Conservation (phyloP, 2,888 invertebrate species). For the Aproaerema taeniolella region DNA sequence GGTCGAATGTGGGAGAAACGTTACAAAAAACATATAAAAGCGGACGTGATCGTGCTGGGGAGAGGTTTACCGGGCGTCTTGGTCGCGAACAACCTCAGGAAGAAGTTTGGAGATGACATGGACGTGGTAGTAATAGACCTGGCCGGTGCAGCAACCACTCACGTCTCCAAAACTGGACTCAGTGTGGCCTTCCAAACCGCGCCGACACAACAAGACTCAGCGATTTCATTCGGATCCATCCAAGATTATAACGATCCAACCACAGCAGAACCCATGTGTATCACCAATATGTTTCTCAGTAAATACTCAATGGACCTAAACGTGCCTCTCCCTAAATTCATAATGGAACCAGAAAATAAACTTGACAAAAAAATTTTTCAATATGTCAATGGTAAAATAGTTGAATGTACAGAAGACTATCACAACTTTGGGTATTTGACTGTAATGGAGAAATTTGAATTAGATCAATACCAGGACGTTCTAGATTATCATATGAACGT, state of each 20-base stretch:
- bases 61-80: constrained; percentile 64
- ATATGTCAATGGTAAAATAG: constrained; percentile 44
- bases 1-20: no score
- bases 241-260: constrained; percentile 18
- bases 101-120: constrained; percentile 56
- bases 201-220: no score
- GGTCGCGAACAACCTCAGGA: constrained; percentile 60
- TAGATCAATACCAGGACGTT: constrained; percentile 54
- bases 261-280: constrained; percentile 27
- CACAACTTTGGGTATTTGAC: constrained; percentile 55
- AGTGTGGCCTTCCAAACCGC: constrained; percentile 47
- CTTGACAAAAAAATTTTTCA: constrained; percentile 48
- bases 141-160: constrained; percentile 19
- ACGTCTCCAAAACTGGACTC: constrained; percentile 34
- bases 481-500: constrained; percentile 48
- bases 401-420: constrained; percentile 39
- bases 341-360: neutral
- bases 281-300: constrained; percentile 40
- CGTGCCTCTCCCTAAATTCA: constrained; percentile 46
- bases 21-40: constrained; percentile 36
- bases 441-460: constrained; percentile 53
- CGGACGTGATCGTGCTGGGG: constrained; percentile 64
- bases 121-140: constrained; percentile 60
- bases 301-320: constrained; percentile 49
- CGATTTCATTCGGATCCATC: neutral